Conservation (phyloP, 2,888 invertebrate species). For the Plagodis dolabraria region DNA sequence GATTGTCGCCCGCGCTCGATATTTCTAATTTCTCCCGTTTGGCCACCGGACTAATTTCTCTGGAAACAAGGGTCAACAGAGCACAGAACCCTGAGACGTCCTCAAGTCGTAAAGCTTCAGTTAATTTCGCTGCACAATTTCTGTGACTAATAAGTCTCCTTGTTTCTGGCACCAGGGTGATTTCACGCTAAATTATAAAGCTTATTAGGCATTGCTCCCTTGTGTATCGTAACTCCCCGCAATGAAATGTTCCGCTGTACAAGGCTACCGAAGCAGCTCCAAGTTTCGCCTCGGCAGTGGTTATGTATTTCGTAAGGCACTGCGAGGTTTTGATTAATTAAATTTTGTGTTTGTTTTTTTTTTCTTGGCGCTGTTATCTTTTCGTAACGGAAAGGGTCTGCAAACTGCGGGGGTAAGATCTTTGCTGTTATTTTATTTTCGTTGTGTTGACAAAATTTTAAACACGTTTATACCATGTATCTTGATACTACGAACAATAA, state of each 20-base stretch:
- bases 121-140: slow-evolving; percentile 56
- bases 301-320: slow-evolving; percentile 38
- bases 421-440: no score
- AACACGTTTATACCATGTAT: no score
- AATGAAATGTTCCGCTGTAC: slow-evolving; percentile 62
- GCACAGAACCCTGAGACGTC: slow-evolving; percentile 24
- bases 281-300: slow-evolving; percentile 45
- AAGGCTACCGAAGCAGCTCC: slow-evolving; percentile 42
- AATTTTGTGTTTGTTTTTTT: slow-evolving; percentile 46
- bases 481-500: no score
- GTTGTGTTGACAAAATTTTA: no score
- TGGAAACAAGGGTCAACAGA: slow-evolving; percentile 20
- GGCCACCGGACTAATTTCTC: slow-evolving; percentile 23
- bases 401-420: no score
- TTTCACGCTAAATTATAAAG: slow-evolving; percentile 78
- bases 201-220: slow-evolving; percentile 79
- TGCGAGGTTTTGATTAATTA: slow-evolving; percentile 58
- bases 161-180: slow-evolving; percentile 52
- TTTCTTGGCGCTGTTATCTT: slow-evolving; percentile 39
- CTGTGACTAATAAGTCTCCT: slow-evolving; percentile 66
- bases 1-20: slow-evolving; percentile 16
- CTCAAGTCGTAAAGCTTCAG: slow-evolving; percentile 46
- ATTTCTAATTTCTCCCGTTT: slow-evolving; percentile 22
- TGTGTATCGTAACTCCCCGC: slow-evolving; percentile 70
- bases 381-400: slow-evolving; percentile 11